phyloP scores from a whole-genome alignment of 2,888 invertebrate genomes.

The Cephus pulcher region DNA sequence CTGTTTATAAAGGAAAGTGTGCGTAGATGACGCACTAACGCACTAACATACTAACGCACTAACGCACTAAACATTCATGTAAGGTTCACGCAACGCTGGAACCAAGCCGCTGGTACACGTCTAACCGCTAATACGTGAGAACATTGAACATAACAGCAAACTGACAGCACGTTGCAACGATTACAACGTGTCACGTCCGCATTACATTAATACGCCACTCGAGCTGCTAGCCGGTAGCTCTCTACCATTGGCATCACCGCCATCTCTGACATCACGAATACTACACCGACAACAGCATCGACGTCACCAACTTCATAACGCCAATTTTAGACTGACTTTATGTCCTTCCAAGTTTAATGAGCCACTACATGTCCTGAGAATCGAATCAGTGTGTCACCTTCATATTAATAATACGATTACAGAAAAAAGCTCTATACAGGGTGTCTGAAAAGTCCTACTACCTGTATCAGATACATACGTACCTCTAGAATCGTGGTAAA shows the following conservation, averaged over 20 bases:
- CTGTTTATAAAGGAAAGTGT: background rate
- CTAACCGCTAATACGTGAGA: background rate
- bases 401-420: background rate
- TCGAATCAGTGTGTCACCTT: background rate
- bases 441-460: too few species aligned
- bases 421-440: background rate
- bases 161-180: slow-evolving; percentile 6
- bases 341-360: background rate
- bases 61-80: background rate
- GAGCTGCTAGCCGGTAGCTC: background rate
- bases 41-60: too few species aligned
- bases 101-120: background rate
- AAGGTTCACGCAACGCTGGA: background rate
- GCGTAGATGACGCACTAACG: background rate
- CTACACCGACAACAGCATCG: background rate
- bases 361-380: background rate
- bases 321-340: too few species aligned
- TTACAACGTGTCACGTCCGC: slow-evolving; percentile 18
- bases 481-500: too few species aligned
- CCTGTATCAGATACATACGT: too few species aligned
- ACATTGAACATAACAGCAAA: background rate
- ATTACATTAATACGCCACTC: slow-evolving; percentile 18
- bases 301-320: too few species aligned
- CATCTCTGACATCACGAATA: background rate
- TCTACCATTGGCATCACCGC: background rate